A percentile compares a stretch with the other conserved stretches of the same genome.
phyloP scores from a whole-genome alignment of 2,888 invertebrate species.

The Patella caerulea region DNA sequence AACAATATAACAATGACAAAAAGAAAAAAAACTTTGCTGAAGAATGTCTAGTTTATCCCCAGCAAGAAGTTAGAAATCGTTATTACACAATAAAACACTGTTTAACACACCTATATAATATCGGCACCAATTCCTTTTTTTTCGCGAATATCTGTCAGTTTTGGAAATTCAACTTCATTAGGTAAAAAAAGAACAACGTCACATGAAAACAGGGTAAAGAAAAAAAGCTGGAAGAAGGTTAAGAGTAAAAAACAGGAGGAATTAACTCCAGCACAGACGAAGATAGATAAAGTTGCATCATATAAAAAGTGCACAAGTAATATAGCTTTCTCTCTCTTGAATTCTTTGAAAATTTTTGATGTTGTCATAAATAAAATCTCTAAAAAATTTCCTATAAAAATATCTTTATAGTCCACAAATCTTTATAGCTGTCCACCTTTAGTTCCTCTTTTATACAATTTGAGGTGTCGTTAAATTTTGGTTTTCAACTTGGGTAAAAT shows the following conservation, averaged over 20 bases:
- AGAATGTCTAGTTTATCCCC: not conserved
- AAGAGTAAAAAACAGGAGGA: not conserved
- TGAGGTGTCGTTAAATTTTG: not conserved
- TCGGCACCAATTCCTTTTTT: no score
- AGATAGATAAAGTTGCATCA: not conserved
- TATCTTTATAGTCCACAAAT: slow-evolving; percentile 2
- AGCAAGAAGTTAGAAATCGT: slow-evolving; percentile 1
- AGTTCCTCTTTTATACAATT: not conserved
- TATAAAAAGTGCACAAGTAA: slow-evolving; percentile 11
- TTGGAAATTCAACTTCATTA: not conserved
- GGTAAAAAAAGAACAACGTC: not conserved
- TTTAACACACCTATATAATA: not conserved
- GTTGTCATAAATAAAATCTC: slow-evolving; percentile 7
- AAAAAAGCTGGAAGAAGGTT: not conserved
- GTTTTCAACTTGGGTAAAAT: not conserved
- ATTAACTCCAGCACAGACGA: not conserved
- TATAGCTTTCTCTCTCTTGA: not conserved
- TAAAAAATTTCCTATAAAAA: slow-evolving; percentile 5
- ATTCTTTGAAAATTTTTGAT: not conserved
- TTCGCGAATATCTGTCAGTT: not conserved
- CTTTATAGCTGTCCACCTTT: not conserved
- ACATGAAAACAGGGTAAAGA: not conserved
- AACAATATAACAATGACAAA: slow-evolving; percentile 8
- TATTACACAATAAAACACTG: slow-evolving; percentile 2
- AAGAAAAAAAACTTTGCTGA: not conserved